These are phyloP conservation scores for Anthopleura xanthogrammica DNA, from an alignment of 92 coral and sea anemone genomes.

Conservation along the genomic window DNA sequence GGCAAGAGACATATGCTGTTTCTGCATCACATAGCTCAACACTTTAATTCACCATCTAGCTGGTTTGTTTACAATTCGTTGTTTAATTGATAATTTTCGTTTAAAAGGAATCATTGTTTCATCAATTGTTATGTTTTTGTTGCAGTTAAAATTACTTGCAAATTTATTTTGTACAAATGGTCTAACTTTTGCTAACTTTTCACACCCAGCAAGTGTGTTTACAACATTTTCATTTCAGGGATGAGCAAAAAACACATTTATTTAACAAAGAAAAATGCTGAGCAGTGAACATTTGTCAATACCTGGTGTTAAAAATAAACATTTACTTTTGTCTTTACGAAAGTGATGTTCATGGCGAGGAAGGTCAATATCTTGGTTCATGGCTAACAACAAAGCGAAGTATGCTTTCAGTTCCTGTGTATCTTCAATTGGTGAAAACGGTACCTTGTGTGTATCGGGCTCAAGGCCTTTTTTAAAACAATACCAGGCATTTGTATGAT, in stretches of 20 bases:
- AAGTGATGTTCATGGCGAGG: slow-evolving; percentile 31
- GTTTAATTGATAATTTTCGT: slow-evolving; percentile 38
- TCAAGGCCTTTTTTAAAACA: slow-evolving; percentile 19
- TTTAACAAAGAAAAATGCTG: slow-evolving; percentile 43
- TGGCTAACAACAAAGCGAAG: slow-evolving; percentile 35
- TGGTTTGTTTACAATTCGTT: slow-evolving; percentile 38
- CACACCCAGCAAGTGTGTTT: slow-evolving; percentile 12
- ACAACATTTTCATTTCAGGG: slow-evolving; percentile 24
- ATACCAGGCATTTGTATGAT: slow-evolving; percentile 41
- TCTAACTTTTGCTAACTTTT: slow-evolving; percentile 27
- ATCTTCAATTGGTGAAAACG: slow-evolving; percentile 23
- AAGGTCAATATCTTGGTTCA: slow-evolving; percentile 24
- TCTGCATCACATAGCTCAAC: slow-evolving; percentile 35
- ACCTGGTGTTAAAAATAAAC: slow-evolving; percentile 44
- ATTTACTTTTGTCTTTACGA: slow-evolving; percentile 35
- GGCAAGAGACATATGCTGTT: slow-evolving; percentile 29
- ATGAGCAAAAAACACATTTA: slow-evolving; percentile 41
- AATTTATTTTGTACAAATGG: slow-evolving; percentile 31
- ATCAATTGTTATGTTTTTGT: slow-evolving; percentile 38
- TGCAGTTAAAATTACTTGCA: slow-evolving; percentile 37
- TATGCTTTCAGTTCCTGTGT: slow-evolving; percentile 41
- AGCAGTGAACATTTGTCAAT: slow-evolving; percentile 37
- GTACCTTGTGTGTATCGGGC: slow-evolving; percentile 38
- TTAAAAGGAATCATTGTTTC: slow-evolving; percentile 55
- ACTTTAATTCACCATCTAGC: slow-evolving; percentile 44